Conservation (phyloP, 2,113 vertebrate species). For the Siphamia tubifer region DNA sequence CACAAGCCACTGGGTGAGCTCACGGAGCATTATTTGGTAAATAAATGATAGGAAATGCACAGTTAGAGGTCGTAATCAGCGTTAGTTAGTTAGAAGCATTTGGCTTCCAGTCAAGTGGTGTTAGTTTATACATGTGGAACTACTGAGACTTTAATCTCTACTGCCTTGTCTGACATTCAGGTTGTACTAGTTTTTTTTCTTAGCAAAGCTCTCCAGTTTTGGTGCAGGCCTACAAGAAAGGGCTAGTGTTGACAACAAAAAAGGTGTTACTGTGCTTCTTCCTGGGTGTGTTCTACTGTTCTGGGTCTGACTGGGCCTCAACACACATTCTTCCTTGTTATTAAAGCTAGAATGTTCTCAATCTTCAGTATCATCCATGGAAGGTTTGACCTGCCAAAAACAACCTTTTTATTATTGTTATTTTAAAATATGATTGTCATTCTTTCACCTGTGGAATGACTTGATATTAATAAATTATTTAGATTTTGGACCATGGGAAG, state of each 20-base stretch:
- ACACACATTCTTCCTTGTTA: conserved; percentile 20
- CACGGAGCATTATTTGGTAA: conserved; percentile 9
- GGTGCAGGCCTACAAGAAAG: conserved; percentile 39
- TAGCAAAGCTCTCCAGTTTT: not conserved
- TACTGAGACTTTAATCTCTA: not conserved
- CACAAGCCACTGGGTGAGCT: not conserved
- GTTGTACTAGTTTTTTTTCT: conserved; percentile 16
- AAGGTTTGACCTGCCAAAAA: no score
- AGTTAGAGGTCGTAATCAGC: not conserved
- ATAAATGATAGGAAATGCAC: conserved; percentile 19
- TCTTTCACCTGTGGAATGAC: no score
- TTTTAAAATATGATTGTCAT: no score
- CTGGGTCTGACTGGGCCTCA: conserved; percentile 27
- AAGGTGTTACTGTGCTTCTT: conserved; percentile 42
- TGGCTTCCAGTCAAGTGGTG: not conserved
- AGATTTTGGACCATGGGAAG: no score
- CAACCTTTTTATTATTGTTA: no score
- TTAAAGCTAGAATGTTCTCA: conserved; percentile 12
- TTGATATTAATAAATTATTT: no score
- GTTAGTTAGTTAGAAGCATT: not conserved
- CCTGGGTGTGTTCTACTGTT: conserved; percentile 64
- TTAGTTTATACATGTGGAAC: not conserved
- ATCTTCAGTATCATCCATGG: not conserved
- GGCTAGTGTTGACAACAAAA: conserved; percentile 3
- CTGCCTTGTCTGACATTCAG: conserved; percentile 30